Base-by-base conservation (phyloP, 2,888 invertebrate species). In the Eustalomyia histrio region DNA sequence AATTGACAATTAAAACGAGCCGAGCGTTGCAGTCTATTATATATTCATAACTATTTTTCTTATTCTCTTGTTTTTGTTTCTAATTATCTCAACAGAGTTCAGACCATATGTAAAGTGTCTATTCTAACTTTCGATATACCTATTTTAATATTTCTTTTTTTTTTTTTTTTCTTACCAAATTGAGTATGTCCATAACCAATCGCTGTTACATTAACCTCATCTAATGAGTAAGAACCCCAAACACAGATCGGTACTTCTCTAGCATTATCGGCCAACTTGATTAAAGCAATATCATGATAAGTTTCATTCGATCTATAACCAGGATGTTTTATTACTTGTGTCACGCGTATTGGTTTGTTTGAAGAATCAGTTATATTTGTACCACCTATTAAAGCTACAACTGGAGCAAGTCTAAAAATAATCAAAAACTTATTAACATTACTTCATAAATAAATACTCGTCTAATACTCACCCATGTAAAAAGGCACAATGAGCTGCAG, bases 101-200 rank as follows among this genome's bases (percentile, higher is more conserved):
- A n/a, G n/a, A n/a, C n/a, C n/a, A n/a, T n/a, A n/a, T n/a, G n/a
- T n/a, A n/a, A n/a, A n/a, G n/a, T n/a, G n/a, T n/a, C n/a, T n/a
- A n/a, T n/a, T n/a, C n/a, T n/a, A n/a, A n/a, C n/a, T n/a, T n/a
- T n/a, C n/a, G n/a, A n/a, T n/a, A n/a, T n/a, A n/a, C n/a, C n/a
- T n/a, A n/a, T n/a, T n/a, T n/a, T n/a, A n/a, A n/a, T n/a, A n/a
- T n/a, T n/a, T n/a, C n/a, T n/a, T n/a, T n/a, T n/a, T n/a, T n/a
- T n/a, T n/a, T n/a, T n/a, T 21, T 4, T 21, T 21, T 21, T 2
- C 29, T 69, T 75, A 84, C 84, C 90, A 75, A 90, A 92, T 72
- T 87, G 86, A 0, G 91, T 90, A 86, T 90, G 91, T 7, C 94
- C 94, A 91, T 93, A 94, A 33, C 94, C 94, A 57, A 92, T 92